Percentiles rank a stretch among this genome's conserved stretches.
phyloP scores from a whole-genome alignment of 1,140 invertebrate genomes.

The Lepidurus couesii region DNA sequence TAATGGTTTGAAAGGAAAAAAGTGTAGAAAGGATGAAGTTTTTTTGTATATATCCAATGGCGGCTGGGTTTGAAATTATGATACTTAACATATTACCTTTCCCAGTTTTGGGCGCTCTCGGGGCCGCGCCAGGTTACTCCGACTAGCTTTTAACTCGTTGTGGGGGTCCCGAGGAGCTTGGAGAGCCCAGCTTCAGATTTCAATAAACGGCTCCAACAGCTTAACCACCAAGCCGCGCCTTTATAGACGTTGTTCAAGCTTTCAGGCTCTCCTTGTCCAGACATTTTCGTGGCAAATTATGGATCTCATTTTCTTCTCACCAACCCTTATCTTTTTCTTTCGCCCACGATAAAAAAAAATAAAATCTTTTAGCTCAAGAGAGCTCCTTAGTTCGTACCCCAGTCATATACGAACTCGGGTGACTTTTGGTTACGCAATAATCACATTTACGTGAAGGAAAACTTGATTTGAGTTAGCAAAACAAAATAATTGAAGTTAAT shows the following conservation, averaged over 20 bases:
- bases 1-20: too few species aligned
- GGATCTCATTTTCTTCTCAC: conserved; percentile 22
- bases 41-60: too few species aligned
- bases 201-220: conserved; percentile 21
- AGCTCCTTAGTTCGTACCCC: neutral
- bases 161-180: neutral
- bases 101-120: neutral
- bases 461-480: too few species aligned
- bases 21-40: too few species aligned
- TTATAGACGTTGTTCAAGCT: conserved; percentile 19
- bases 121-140: neutral
- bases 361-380: neutral
- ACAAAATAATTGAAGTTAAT: too few species aligned
- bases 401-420: neutral
- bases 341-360: neutral
- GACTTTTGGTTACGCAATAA: too few species aligned
- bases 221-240: conserved; percentile 20
- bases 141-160: neutral
- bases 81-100: too few species aligned
- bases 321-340: conserved; percentile 15
- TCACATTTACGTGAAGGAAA: too few species aligned
- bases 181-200: conserved; percentile 1
- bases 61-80: too few species aligned
- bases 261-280: conserved; percentile 18
- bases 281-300: conserved; percentile 19